Base-by-base conservation (phyloP, 2,888 invertebrate genomes). In the Dryocosmus kuriphilus region DNA sequence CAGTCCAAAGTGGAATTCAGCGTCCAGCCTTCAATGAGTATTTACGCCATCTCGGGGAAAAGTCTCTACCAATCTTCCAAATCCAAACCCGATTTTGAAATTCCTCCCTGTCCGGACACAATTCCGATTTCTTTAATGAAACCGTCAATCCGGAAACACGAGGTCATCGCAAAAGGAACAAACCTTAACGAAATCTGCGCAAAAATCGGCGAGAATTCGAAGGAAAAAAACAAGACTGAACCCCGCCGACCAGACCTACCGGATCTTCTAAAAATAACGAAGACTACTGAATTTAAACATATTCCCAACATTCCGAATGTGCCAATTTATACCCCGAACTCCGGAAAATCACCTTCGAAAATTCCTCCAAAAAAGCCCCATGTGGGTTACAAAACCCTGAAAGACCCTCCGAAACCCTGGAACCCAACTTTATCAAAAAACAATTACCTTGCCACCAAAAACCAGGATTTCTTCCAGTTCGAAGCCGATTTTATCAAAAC, bases 381-480 rank as follows among this genome's bases (percentile, higher is more conserved):
- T 1, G 89, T 92, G 9, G 93, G 93, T 1, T 94, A 94, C 84
- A 94, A 94, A 85, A 94, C 94, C 0, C 88, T 94, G 14, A 92
- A 94, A 27, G 93, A 93, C 84, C 94, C 94, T 0, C 94, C 94
- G 0, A 94, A 93, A 86, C 92, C 93, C 22, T 94, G 94, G 94
- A 94, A 94, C 87, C 94, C 94, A 4, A 94, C 93, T 62, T 90
- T 94, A 55, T 92, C 94, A 2, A 92, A 93, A 80, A 92, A 93
- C 74, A 92, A 92, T 84, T 88, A 89, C 46, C 86, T 90, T 0
- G 90, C 90, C 0, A 85, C 87, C 19, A 91, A 90, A 55, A 91
- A 91, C 85, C 91, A 91, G 73, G 83, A 30, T n/a, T n/a, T n/a
- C n/a, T n/a, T n/a, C n/a, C n/a, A 80, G 80, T 19, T 75, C 81